Evolutionary conservation across 2,888 invertebrate genomes (phyloP), one percentile per base, ranked within the genome.

Genomic region (Dicycla oo): DNA sequence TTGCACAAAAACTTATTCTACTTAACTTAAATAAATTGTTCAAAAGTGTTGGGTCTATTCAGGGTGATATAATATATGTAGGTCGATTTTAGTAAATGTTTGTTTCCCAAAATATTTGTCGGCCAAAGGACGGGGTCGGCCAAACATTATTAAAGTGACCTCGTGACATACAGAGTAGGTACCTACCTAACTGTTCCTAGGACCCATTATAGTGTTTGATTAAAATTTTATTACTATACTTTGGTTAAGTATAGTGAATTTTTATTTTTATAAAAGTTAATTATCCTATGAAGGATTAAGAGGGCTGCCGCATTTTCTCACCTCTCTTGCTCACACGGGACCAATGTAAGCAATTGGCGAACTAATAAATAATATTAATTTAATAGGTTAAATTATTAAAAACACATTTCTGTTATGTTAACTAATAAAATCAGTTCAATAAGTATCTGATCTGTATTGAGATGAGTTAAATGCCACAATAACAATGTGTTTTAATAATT

Each of bases 51-150:
- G 68, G 61, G 68, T 73, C 64, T 40, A 64, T 60, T 69, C 23
- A 56, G 70, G 40, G 75, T 73, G 66, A 75, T 64, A 57, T 74
- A 76, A 75, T 64, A 57, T 74, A 76, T 74, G 70, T 20, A 20
- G 65, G 69, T 60, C 76, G 62, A 84, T 82, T 81, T 74, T 61
- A 75, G 84, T 69, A 81, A 78, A 81, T 74, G 69, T 76, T 82
- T 82, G 76, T 79, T 72, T 45, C 51, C 65, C 65, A 47, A 69
- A 75, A 79, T 79, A 79, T 83, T 84, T 79, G 68, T 78, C 57
- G 49, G 56, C 58, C 49, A 58, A 81, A 61, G 63, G 72, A 57
- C 49, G 23, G 56, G 69, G 82, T 58, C 62, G 40, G 20, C 30
- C 58, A 72, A 81, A 79, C 69, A 81, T 83, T 69, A 78, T 83